Evolutionary conservation across 2,113 vertebrate genomes (phyloP).

Genomic region (Silurus meridionalis): DNA sequence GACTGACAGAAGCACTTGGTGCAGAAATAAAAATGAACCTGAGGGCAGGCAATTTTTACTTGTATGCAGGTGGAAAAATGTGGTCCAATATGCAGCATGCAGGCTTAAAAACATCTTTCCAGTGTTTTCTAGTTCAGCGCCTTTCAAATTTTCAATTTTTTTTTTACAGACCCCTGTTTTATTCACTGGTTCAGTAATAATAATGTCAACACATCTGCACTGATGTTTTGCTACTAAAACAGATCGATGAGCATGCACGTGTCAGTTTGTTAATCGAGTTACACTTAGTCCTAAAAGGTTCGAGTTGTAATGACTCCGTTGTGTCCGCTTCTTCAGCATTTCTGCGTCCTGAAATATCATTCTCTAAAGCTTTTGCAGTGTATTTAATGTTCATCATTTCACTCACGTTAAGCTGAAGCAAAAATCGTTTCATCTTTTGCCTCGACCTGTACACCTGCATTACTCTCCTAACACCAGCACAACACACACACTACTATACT

Average conservation of each 20-base stretch:
- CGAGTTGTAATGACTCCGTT: neutral
- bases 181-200: neutral
- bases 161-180: neutral
- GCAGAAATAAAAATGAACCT: neutral
- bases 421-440: neutral
- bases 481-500: neutral
- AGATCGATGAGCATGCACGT: neutral
- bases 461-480: neutral
- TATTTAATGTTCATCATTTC: neutral
- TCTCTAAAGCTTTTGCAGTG: neutral
- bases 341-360: neutral
- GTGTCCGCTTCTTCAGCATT: neutral
- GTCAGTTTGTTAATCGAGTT: neutral
- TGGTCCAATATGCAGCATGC: neutral
- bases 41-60: neutral
- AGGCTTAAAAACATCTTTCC: neutral
- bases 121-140: neutral
- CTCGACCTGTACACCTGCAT: neutral
- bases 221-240: too few species aligned
- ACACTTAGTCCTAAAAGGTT: neutral
- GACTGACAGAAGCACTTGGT: neutral
- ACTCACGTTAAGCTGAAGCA: neutral
- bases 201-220: neutral
- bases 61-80: neutral
- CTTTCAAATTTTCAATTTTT: neutral